Conservation (phyloP, 1,140 invertebrate species). For the Drosophila setifemur region DNA sequence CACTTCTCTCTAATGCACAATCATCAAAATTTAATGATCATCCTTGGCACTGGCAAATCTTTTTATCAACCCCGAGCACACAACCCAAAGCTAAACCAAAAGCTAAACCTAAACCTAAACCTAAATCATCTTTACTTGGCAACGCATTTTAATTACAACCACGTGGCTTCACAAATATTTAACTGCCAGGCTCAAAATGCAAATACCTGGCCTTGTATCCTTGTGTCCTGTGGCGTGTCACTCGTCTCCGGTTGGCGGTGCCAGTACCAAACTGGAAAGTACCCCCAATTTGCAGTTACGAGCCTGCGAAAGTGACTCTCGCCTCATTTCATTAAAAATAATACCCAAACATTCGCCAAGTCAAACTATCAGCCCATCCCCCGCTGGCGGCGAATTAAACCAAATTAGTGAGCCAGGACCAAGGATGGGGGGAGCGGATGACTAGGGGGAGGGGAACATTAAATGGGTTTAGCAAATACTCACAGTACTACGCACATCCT, state of each 20-base stretch:
- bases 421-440: not conserved
- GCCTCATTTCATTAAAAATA: conserved; percentile 69
- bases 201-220: conserved; percentile 38
- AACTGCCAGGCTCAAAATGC: conserved; percentile 50
- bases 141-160: conserved; percentile 57
- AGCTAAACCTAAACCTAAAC: no score
- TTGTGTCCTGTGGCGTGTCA: conserved; percentile 29
- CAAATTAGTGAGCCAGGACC: conserved; percentile 60
- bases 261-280: no score
- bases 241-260: no score
- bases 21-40: conserved; percentile 42
- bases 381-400: conserved; percentile 65
- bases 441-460: conserved; percentile 20
- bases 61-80: conserved; percentile 58
- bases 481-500: conserved; percentile 58
- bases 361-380: conserved; percentile 50
- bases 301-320: conserved; percentile 32
- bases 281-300: conserved; percentile 71
- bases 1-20: not conserved
- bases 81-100: no score
- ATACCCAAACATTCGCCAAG: conserved; percentile 45
- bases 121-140: conserved; percentile 31
- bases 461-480: conserved; percentile 69
- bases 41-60: conserved; percentile 48
- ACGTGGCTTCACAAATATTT: conserved; percentile 62